These are phyloP conservation scores for Brotula barbata DNA, from an alignment of 2,797 vertebrate genomes.

Conservation along the genomic window DNA sequence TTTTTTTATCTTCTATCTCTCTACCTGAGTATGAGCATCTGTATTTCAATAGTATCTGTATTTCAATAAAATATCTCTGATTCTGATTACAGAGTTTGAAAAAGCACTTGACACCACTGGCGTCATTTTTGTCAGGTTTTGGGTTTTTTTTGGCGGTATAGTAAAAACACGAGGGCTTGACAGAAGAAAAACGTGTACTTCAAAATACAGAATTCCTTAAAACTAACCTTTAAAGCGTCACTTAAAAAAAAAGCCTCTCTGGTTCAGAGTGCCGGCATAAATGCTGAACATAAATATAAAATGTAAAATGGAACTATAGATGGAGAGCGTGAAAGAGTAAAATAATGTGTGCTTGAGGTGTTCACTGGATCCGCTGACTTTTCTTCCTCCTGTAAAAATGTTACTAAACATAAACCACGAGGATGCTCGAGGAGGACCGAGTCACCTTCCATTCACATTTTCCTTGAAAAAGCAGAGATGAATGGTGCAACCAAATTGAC, in stretches of 20 bases:
- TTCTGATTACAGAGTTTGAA: too few relatives aligned
- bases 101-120: too few relatives aligned
- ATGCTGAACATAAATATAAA: not conserved
- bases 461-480: slow-evolving; percentile 31
- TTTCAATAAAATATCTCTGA: too few relatives aligned
- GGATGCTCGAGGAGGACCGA: slow-evolving; percentile 26
- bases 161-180: too few relatives aligned
- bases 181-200: too few relatives aligned
- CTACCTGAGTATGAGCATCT: too few relatives aligned
- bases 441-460: slow-evolving; percentile 25
- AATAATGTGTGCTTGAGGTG: not conserved
- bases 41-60: too few relatives aligned
- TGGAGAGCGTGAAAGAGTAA: not conserved
- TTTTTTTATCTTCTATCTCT: too few relatives aligned
- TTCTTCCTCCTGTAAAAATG: slow-evolving; percentile 12
- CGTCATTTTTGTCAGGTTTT: too few relatives aligned
- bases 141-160: too few relatives aligned
- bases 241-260: not conserved
- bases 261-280: not conserved
- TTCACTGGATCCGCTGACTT: not conserved
- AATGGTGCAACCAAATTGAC: slow-evolving; percentile 4
- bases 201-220: too few relatives aligned
- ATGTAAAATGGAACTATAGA: too few relatives aligned
- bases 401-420: slow-evolving; percentile 27
- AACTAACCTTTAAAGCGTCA: not conserved